Evolutionary conservation across 2,113 vertebrate species (phyloP), one percentile per base, ranked within the genome.

Genomic region (Oreochromis tanganicae): DNA sequence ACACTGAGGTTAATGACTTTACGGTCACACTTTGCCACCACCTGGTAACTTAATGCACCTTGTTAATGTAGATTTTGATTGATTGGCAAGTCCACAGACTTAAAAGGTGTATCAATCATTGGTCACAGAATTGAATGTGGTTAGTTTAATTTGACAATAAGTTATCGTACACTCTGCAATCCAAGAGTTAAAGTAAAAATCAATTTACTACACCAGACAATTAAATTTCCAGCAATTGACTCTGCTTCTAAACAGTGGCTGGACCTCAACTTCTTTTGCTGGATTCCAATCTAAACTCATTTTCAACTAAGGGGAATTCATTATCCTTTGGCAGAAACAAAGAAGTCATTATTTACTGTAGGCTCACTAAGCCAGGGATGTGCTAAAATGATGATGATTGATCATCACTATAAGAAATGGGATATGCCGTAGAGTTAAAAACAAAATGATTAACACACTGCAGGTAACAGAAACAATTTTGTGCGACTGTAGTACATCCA

Each of bases 1-100:
- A 96, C 91, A 91, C 92, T 7, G 95, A 96, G 95, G 94, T 95
- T 50, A 38, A 27, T 41, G 19, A 59, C 43, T 84, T 85, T 54
- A 38, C 34, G 19, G 16, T 83, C 29, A 81, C n/a, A 57, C 19
- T 85, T 48, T 55, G 16, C 78, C 24, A 66, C 41, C 79, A 85
- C 54, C 66, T 79, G 5, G 54, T 71, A 24, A 66, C 17, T 50
- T 17, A 41, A 6, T 19, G 4, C 27, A 17, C 17, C 80, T 61
- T 86, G 13, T 55, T n/a, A 54, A 63, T 21, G 11, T 34, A 75
- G 6, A 43, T 46, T 78, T 59, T 43, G n/a, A 73, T 16, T 57
- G 63, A 84, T 4, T 54, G 46, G 59, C 32, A 19, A 68, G 34
- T 55, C 6, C 21, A 55, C 9, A 29, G n/a, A 55, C 48, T 55